phyloP scores from a whole-genome alignment of 1,140 invertebrate genomes.

The Oreohelix idahoensis region DNA sequence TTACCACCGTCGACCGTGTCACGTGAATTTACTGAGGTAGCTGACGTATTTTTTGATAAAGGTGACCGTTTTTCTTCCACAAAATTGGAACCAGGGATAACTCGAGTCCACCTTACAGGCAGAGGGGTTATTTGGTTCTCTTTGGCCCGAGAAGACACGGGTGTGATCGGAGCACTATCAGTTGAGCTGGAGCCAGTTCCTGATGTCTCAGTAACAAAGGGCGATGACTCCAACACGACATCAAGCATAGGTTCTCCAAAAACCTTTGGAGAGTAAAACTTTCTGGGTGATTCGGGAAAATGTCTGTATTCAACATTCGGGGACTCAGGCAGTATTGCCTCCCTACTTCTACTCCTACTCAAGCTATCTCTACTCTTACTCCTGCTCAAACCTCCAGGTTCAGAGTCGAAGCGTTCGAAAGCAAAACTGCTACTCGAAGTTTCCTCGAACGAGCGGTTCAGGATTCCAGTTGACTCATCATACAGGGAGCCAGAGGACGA shows the following conservation, averaged over 20 bases:
- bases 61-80: constrained; percentile 36
- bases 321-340: constrained; percentile 5
- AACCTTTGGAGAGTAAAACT: background rate
- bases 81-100: constrained; percentile 36
- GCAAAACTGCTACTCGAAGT: constrained; percentile 1
- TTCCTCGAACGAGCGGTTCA: constrained; percentile 36
- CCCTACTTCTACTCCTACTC: constrained; percentile 5
- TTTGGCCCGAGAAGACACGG: background rate
- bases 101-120: constrained; percentile 11
- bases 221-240: constrained; percentile 21
- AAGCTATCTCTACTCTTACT: constrained; percentile 19
- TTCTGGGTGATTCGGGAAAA: background rate
- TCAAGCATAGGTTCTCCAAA: constrained; percentile 21
- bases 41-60: background rate
- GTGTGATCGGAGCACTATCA: background rate
- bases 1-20: background rate
- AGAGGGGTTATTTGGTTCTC: background rate
- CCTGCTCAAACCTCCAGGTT: constrained; percentile 4
- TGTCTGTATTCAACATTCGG: background rate
- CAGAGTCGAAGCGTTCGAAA: constrained; percentile 24
- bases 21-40: background rate
- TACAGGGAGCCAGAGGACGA: background rate
- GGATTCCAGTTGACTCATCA: background rate
- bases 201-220: background rate
- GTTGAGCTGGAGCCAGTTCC: constrained; percentile 8